These are phyloP conservation scores for Caenorhabditis sulstoni DNA, from an alignment of 2,888 invertebrate genomes.

Conservation along the genomic window DNA sequence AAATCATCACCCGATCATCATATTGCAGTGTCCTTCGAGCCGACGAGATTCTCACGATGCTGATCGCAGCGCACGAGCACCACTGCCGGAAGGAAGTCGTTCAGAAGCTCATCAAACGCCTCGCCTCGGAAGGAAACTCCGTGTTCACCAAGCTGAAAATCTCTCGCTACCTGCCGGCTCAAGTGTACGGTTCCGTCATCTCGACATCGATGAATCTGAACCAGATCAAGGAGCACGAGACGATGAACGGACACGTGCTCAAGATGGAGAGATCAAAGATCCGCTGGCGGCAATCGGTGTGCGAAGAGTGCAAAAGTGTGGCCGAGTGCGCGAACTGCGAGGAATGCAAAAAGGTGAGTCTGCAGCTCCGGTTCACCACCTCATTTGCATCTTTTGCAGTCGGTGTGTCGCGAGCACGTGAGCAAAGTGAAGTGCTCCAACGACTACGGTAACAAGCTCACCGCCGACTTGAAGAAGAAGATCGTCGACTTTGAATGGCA, in stretches of 20 bases:
- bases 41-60: slow-evolving; percentile 76
- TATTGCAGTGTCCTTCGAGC: slow-evolving; percentile 70
- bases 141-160: slow-evolving; percentile 75
- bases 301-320: slow-evolving; percentile 71
- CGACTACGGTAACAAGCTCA: slow-evolving; percentile 69
- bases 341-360: slow-evolving; percentile 69
- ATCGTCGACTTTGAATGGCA: slow-evolving; percentile 74
- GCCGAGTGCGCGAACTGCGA: slow-evolving; percentile 72
- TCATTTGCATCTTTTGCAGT: slow-evolving; percentile 54
- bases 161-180: slow-evolving; percentile 72
- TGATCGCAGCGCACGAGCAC: slow-evolving; percentile 73
- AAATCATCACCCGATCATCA: slow-evolving; percentile 7
- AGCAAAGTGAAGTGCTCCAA: slow-evolving; percentile 64
- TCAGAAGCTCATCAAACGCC: slow-evolving; percentile 68
- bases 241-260: slow-evolving; percentile 72
- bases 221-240: slow-evolving; percentile 66
- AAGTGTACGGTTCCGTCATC: slow-evolving; percentile 76
- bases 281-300: slow-evolving; percentile 70
- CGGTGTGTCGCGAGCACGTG: slow-evolving; percentile 71
- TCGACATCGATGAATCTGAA: slow-evolving; percentile 74
- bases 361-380: background rate
- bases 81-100: slow-evolving; percentile 69
- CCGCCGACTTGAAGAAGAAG: slow-evolving; percentile 69
- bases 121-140: slow-evolving; percentile 72
- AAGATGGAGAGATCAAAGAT: slow-evolving; percentile 69